Evolutionary conservation across 2,888 invertebrate species (phyloP).

Genomic region (Amiota mariae): DNA sequence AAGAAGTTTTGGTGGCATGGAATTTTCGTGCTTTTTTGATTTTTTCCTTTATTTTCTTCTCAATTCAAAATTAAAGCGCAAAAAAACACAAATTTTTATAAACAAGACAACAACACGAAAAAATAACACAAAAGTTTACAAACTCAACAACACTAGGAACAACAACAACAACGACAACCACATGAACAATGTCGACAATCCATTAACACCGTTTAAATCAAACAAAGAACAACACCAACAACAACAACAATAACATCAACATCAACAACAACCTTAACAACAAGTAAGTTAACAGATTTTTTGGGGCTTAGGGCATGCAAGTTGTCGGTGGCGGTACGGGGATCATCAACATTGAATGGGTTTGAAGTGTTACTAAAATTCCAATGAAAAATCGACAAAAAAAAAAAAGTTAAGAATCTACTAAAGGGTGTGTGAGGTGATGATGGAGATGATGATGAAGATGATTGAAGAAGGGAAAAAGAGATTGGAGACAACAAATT

Average conservation of each 20-base stretch:
- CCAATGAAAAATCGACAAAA: constrained; percentile 21
- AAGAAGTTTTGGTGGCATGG: neutral
- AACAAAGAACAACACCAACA: neutral
- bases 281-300: no score
- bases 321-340: neutral
- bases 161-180: constrained; percentile 8
- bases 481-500: neutral
- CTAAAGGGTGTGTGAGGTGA: no score
- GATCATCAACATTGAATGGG: neutral
- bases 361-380: constrained; percentile 24
- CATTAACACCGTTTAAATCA: constrained; percentile 28
- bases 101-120: neutral
- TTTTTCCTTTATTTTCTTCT: neutral
- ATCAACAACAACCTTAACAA: neutral
- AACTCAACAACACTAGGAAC: constrained; percentile 5
- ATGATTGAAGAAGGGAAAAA: constrained; percentile 4
- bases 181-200: constrained; percentile 19
- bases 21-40: neutral
- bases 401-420: neutral
- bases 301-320: neutral
- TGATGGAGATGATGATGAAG: no score
- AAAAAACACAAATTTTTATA: constrained; percentile 6
- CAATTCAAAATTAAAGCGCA: neutral
- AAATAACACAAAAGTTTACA: neutral
- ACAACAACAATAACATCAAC: neutral